These are phyloP conservation scores for Corydoras sp. DNA, from an alignment of 2,113 vertebrate species.

Conservation along the genomic window DNA sequence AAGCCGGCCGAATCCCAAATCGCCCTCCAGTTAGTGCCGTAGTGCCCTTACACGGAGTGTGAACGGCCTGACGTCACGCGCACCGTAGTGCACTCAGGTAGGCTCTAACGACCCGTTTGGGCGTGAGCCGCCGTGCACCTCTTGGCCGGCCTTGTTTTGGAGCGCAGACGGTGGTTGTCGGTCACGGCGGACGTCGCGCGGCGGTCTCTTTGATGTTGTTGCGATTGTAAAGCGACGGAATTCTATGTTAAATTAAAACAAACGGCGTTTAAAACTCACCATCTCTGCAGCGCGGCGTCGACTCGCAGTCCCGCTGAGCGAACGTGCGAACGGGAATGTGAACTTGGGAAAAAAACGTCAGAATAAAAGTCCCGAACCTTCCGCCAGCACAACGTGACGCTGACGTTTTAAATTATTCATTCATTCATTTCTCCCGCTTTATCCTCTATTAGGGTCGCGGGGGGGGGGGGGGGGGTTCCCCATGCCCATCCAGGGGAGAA, in stretches of 20 bases:
- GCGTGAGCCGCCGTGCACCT: not conserved
- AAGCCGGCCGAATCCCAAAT: conserved; percentile 1
- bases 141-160: conserved; percentile 38
- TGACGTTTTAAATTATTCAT: too few relatives aligned
- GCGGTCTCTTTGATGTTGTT: not conserved
- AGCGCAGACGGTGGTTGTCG: not conserved
- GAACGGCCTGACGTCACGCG: too few relatives aligned
- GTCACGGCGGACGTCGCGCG: not conserved
- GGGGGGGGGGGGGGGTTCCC: too few relatives aligned
- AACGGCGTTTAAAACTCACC: conserved; percentile 4
- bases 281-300: conserved; percentile 16
- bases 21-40: too few relatives aligned
- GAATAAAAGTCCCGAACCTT: conserved; percentile 32
- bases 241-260: not conserved
- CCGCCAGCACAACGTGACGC: too few relatives aligned
- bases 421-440: too few relatives aligned
- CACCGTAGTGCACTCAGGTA: not conserved
- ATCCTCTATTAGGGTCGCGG: too few relatives aligned
- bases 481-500: too few relatives aligned
- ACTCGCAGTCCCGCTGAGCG: conserved; percentile 16
- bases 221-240: not conserved
- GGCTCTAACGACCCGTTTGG: not conserved
- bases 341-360: conserved; percentile 19
- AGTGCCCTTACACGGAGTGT: not conserved
- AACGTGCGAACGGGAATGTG: not conserved